Evolutionary conservation across 2,888 invertebrate genomes (phyloP).

Genomic region (Lasioglossum marginatum): DNA sequence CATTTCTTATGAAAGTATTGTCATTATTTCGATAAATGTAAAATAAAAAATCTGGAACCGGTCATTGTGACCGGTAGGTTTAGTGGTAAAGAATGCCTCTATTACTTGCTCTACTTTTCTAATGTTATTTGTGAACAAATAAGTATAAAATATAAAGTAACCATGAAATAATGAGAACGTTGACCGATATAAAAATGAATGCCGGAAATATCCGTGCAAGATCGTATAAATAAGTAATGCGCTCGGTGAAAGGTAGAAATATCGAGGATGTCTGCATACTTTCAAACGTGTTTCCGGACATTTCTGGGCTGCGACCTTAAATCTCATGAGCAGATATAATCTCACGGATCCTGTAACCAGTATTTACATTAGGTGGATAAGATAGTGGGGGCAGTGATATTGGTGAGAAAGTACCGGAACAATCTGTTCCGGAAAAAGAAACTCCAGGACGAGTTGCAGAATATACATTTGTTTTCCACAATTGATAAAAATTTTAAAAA

Average conservation of each 20-base stretch:
- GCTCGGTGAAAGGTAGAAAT: not conserved
- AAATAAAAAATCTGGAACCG: too few species aligned
- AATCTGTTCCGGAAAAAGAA: too few species aligned
- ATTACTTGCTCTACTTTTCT: not conserved
- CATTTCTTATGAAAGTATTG: too few species aligned
- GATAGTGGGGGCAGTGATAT: too few species aligned
- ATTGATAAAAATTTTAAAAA: too few species aligned
- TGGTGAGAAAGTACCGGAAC: too few species aligned
- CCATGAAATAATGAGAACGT: not conserved
- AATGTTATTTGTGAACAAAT: not conserved
- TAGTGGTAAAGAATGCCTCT: not conserved
- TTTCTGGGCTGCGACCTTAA: conserved; percentile 1
- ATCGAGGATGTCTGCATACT: not conserved
- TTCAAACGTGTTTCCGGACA: not conserved
- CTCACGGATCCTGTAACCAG: not conserved
- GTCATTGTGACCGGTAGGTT: too few species aligned
- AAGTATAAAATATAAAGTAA: not conserved
- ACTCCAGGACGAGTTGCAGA: too few species aligned
- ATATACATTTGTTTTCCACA: too few species aligned
- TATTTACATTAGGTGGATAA: too few species aligned
- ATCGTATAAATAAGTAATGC: not conserved
- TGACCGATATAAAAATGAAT: not conserved
- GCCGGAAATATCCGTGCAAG: not conserved
- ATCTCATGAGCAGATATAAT: not conserved
- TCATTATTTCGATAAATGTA: too few species aligned